These are phyloP conservation scores for Eurystomus glaucurus DNA, from an alignment of 2,797 vertebrate genomes.

Conservation along the genomic window DNA sequence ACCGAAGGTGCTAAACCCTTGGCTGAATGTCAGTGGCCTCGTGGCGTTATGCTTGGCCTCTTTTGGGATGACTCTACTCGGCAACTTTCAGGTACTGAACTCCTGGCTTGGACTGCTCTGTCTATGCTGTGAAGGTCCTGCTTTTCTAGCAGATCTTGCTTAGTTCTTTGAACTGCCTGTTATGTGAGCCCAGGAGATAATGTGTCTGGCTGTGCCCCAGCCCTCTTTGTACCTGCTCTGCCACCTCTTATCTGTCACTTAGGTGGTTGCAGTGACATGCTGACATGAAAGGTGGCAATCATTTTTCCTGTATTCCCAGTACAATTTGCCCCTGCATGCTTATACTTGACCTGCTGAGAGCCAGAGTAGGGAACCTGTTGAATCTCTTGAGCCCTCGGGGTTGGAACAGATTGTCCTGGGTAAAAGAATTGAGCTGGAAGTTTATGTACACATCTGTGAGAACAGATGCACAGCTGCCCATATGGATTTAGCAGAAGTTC, in stretches of 20 bases:
- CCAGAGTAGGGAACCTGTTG: not conserved
- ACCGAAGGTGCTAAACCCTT: slow-evolving; percentile 83
- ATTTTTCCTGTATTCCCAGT: fast-evolving
- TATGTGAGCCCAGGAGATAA: not conserved
- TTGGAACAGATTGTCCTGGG: not conserved
- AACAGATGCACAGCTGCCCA: not conserved
- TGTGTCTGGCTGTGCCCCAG: not conserved
- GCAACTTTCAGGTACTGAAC: slow-evolving; percentile 92
- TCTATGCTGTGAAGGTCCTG: not conserved
- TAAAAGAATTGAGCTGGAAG: not conserved
- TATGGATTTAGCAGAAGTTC: not conserved
- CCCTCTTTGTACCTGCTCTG: not conserved
- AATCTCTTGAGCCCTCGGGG: not conserved
- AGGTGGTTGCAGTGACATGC: fast-evolving
- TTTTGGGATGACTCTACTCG: slow-evolving; percentile 93
- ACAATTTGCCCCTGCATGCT: not conserved
- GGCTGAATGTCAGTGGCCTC: slow-evolving; percentile 88
- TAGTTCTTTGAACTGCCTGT: not conserved
- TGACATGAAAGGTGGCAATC: not conserved
- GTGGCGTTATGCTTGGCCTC: slow-evolving; percentile 85
- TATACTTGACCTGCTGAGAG: not conserved
- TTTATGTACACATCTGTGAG: fast-evolving
- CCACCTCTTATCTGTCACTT: not conserved
- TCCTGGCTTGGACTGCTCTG: not conserved
- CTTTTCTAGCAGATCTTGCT: not conserved